Percentiles rank a stretch among this genome's conserved stretches.
Conservation (phyloP, 2,888 invertebrate genomes). For the Eremobia ochroleuca region DNA sequence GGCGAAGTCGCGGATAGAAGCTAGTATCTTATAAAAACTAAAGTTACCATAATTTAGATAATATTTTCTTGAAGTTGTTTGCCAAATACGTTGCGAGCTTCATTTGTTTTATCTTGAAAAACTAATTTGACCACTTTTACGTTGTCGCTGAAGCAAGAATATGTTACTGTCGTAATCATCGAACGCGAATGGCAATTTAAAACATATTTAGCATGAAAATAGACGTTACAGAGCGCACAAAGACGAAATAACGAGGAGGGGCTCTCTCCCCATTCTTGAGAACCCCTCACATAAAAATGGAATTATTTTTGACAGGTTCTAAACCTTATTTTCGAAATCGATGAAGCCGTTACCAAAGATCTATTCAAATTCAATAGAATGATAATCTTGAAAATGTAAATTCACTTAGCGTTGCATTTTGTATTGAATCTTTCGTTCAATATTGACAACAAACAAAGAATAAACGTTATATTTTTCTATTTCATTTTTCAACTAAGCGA, state of each 20-base stretch:
- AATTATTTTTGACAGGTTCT: slow-evolving; percentile 82
- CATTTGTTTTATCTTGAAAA: slow-evolving; percentile 57
- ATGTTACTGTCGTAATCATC: slow-evolving; percentile 76
- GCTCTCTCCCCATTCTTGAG: slow-evolving; percentile 73
- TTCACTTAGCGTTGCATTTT: slow-evolving; percentile 45
- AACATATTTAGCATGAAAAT: slow-evolving; percentile 82
- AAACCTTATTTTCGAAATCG: slow-evolving; percentile 80
- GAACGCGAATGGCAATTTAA: slow-evolving; percentile 83
- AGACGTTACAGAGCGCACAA: slow-evolving; percentile 79
- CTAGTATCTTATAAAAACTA: no score
- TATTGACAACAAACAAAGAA: slow-evolving; percentile 55
- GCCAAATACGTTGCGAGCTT: slow-evolving; percentile 52
- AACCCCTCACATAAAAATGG: slow-evolving; percentile 81
- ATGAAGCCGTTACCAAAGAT: slow-evolving; percentile 69
- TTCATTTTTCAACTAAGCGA: slow-evolving; percentile 76
- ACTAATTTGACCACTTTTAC: slow-evolving; percentile 66
- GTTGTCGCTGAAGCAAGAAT: slow-evolving; percentile 61
- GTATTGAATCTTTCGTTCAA: slow-evolving; percentile 46
- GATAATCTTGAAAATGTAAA: slow-evolving; percentile 64
- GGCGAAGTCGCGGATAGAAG: no score
- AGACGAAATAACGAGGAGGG: slow-evolving; percentile 84
- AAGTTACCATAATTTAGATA: slow-evolving; percentile 27
- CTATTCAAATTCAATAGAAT: slow-evolving; percentile 67
- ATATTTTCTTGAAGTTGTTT: slow-evolving; percentile 30
- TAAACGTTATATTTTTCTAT: slow-evolving; percentile 72